Evolutionary conservation across 2,888 invertebrate genomes (phyloP).

Genomic region (Stratiomys singularior): DNA sequence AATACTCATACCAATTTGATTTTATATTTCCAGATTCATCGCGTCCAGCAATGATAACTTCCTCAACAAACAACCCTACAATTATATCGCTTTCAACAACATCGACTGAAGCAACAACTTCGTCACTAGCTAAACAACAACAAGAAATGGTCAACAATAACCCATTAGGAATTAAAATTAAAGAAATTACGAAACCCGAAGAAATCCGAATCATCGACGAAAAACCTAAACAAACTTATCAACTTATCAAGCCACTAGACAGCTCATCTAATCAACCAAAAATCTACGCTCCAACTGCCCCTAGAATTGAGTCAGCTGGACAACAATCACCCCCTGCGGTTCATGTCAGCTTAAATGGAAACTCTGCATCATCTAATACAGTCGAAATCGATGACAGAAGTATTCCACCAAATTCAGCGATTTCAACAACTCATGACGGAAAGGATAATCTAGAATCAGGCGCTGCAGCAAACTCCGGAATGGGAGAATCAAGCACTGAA

Average conservation of each 20-base stretch:
- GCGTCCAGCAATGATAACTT: background rate
- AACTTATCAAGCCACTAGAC: constrained; percentile 56
- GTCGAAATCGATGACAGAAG: background rate
- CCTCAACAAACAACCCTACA: constrained; percentile 20
- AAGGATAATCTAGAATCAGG: background rate
- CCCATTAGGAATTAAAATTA: constrained; percentile 62
- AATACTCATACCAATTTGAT: no score
- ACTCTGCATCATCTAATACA: background rate
- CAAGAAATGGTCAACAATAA: constrained; percentile 54
- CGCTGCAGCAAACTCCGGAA: background rate
- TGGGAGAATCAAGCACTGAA: constrained; percentile 29
- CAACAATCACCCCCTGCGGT: background rate
- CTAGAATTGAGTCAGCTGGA: background rate
- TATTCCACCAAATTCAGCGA: constrained; percentile 15
- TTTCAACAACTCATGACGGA: background rate
- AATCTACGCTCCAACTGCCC: constrained; percentile 12
- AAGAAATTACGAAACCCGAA: constrained; percentile 64
- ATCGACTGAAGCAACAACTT: constrained; percentile 47
- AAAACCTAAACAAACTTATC: constrained; percentile 55
- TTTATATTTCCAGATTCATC: constrained; percentile 45
- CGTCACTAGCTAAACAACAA: constrained; percentile 31
- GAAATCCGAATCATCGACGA: constrained; percentile 64
- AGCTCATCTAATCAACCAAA: constrained; percentile 39
- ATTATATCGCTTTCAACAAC: background rate
- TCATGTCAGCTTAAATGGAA: background rate